Evolutionary conservation across 2,113 vertebrate genomes (phyloP).

Genomic region (Bolborhynchus lineola): DNA sequence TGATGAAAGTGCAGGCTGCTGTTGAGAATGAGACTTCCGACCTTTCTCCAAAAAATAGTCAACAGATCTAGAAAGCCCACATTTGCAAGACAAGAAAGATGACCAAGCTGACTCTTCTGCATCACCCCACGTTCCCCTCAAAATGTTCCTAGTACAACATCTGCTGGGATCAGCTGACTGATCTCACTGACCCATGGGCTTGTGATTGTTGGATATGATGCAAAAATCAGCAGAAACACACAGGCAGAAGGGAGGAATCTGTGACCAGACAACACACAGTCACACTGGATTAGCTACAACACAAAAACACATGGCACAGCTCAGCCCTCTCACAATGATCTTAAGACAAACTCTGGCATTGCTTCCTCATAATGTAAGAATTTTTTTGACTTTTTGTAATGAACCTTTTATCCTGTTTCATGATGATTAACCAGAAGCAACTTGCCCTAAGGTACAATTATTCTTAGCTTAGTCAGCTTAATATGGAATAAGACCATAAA

Average conservation of each 20-base stretch:
- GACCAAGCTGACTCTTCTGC: accelerated
- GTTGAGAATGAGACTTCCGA: not conserved
- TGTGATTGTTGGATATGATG: not conserved
- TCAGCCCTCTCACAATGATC: not conserved
- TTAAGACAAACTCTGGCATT: not conserved
- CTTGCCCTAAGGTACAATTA: not conserved
- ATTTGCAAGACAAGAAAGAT: not conserved
- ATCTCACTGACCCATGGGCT: not conserved
- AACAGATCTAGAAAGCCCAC: not conserved
- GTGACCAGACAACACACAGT: not conserved
- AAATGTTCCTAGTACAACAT: not conserved
- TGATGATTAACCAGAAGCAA: not conserved
- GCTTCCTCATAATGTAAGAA: not conserved
- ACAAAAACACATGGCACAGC: not conserved
- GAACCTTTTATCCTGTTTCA: not conserved
- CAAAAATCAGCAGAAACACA: not conserved
- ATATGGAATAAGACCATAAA: not conserved
- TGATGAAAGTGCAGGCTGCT: not conserved
- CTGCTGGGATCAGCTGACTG: not conserved
- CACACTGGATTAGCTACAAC: not conserved
- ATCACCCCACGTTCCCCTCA: too few relatives aligned
- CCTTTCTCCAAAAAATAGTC: not conserved
- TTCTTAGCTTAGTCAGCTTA: not conserved
- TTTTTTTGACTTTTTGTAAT: not conserved
- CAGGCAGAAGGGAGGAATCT: accelerated